phyloP scores from a whole-genome alignment of 1,140 invertebrate species.

The Drosophila orosa region DNA sequence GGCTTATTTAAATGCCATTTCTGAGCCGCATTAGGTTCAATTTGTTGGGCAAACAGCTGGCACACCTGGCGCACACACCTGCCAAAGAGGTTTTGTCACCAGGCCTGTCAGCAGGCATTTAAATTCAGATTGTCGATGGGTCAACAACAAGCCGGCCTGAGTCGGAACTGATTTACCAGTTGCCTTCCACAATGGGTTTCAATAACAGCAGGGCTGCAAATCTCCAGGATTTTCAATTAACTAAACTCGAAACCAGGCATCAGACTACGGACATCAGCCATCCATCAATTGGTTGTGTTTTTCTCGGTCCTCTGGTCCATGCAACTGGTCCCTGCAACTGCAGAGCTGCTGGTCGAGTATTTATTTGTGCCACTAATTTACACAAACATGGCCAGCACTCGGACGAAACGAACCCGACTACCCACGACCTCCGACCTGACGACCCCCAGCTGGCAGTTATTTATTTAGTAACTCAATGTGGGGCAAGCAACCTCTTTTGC shows the following conservation, averaged over 20 bases:
- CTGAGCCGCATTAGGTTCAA: conserved; percentile 78
- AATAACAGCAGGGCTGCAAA: conserved; percentile 24
- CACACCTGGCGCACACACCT: conserved; percentile 31
- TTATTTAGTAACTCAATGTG: conserved; percentile 65
- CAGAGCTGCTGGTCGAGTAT: conserved; percentile 31
- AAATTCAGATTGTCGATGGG: conserved; percentile 46
- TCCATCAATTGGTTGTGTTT: conserved; percentile 40
- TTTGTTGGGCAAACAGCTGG: conserved; percentile 73
- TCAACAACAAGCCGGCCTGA: conserved; percentile 42
- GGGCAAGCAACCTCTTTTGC: conserved; percentile 20
- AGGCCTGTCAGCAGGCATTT: conserved; percentile 40
- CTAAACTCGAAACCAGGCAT: conserved; percentile 6
- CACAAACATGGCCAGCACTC: conserved; percentile 52
- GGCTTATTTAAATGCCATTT: conserved; percentile 63
- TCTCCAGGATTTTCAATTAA: conserved; percentile 53
- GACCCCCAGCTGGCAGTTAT: conserved; percentile 47
- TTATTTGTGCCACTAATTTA: conserved; percentile 57
- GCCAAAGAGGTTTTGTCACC: conserved; percentile 5
- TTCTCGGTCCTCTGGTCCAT: not conserved
- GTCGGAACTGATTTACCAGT: conserved; percentile 19
- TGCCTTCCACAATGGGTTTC: conserved; percentile 5
- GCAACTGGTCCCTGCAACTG: conserved; percentile 33
- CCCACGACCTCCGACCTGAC: conserved; percentile 23
- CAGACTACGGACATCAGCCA: conserved; percentile 16
- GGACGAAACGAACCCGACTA: conserved; percentile 7